Evolutionary conservation across 2,113 vertebrate species (phyloP).

Genomic region (Archocentrus centrarchus): DNA sequence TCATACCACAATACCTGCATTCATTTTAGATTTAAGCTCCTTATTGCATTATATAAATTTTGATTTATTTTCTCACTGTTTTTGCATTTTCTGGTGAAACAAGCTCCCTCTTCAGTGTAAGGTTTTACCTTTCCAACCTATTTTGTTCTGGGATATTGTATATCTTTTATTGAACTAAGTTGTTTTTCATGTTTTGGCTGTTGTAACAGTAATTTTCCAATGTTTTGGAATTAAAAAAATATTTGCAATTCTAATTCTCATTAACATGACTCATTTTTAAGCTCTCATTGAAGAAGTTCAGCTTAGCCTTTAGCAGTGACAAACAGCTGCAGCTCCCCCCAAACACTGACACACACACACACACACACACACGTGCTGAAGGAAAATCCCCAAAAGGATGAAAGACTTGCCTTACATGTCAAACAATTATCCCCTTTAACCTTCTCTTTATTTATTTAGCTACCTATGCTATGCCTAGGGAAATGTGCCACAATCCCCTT

Average conservation of each 20-base stretch:
- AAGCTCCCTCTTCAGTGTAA: neutral
- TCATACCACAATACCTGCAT: too few species aligned
- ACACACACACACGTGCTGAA: too few species aligned
- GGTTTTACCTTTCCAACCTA: neutral
- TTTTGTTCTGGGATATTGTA: neutral
- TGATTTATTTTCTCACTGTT: neutral
- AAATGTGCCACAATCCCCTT: neutral
- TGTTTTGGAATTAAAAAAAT: neutral
- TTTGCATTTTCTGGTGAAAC: neutral
- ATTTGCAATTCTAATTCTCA: constrained; percentile 1
- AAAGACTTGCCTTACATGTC: too few species aligned
- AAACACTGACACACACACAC: too few species aligned
- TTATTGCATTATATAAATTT: neutral
- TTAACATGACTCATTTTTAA: neutral
- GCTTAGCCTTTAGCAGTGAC: too few species aligned
- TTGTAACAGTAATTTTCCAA: neutral
- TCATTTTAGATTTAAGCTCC: too few species aligned
- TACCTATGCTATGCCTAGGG: neutral
- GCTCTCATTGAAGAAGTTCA: neutral
- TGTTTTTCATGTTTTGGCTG: neutral
- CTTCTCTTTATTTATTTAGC: too few species aligned
- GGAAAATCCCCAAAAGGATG: too few species aligned
- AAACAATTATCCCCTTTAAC: too few species aligned
- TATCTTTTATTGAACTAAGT: neutral
- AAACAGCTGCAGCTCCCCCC: too few species aligned